Evolutionary conservation across 1,140 invertebrate genomes (phyloP).

Genomic region (Drosophila chauvacae): DNA sequence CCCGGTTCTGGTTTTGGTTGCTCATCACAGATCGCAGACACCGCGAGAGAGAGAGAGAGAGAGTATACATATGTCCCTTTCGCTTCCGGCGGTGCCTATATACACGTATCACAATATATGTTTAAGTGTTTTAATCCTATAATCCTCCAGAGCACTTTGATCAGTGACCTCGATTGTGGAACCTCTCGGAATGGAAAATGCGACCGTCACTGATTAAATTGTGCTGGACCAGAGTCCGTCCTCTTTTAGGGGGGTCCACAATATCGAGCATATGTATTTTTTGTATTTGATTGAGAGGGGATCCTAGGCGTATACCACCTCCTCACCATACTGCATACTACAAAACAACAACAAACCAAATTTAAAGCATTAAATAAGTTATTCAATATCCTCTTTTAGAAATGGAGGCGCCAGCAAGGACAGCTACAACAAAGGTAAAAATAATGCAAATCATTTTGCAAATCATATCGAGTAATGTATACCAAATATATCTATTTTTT

Average conservation of each 20-base stretch:
- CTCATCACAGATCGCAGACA: neutral
- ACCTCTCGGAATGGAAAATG: neutral
- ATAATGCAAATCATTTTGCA: slow-evolving; percentile 83
- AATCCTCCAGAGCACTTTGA: slow-evolving; percentile 18
- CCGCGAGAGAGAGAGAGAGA: neutral
- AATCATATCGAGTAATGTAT: slow-evolving; percentile 80
- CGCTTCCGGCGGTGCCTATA: slow-evolving; percentile 8
- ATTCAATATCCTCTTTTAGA: slow-evolving; percentile 93
- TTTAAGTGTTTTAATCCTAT: neutral
- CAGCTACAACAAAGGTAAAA: slow-evolving; percentile 95
- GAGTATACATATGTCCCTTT: neutral
- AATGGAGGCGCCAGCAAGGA: slow-evolving; percentile 92
- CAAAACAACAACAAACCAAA: slow-evolving; percentile 85
- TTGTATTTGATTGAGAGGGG: slow-evolving; percentile 21
- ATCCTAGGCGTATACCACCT: slow-evolving; percentile 48
- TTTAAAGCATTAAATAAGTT: slow-evolving; percentile 88
- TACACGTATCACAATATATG: neutral
- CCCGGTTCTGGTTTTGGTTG: neutral
- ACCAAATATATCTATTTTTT: slow-evolving; percentile 56
- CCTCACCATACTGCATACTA: slow-evolving; percentile 86
- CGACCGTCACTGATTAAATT: slow-evolving; percentile 12
- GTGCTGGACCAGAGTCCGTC: slow-evolving; percentile 6
- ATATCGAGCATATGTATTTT: neutral
- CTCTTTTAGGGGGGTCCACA: neutral
- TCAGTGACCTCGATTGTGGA: slow-evolving; percentile 10